Conservation (phyloP, 2,113 vertebrate species). For the Machaerirhynchus nigripectus region DNA sequence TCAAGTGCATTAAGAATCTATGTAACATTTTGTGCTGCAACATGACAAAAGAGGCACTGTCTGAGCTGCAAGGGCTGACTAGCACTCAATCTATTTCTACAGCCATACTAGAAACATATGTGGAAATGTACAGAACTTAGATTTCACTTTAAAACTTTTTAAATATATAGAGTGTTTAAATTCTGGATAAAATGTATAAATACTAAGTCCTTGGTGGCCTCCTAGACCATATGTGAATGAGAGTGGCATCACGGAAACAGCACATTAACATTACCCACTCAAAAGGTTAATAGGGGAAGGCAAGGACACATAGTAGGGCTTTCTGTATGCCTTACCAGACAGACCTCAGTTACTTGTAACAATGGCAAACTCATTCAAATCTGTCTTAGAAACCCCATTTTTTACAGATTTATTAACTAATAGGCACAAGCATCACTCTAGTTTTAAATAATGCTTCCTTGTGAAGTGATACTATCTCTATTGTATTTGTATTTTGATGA, state of each 20-base stretch:
- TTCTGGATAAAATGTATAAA: neutral
- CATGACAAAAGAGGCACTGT: conserved; percentile 24
- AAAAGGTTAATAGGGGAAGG: neutral
- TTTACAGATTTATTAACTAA: neutral
- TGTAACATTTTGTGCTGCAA: neutral
- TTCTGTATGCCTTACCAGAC: neutral
- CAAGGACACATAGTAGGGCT: neutral
- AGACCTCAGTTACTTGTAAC: neutral
- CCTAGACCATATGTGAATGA: neutral
- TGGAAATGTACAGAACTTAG: neutral
- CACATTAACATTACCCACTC: neutral
- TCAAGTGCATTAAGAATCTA: conserved; percentile 2
- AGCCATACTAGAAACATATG: neutral
- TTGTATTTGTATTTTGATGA: neutral
- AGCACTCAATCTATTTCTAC: neutral
- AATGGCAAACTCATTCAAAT: neutral
- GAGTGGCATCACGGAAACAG: neutral
- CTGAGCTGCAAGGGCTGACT: neutral
- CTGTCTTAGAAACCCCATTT: neutral
- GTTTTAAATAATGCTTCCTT: neutral
- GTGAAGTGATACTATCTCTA: neutral
- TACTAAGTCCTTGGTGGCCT: neutral
- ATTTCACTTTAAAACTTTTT: neutral
- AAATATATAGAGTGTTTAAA: neutral
- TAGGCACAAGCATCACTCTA: neutral